Percentiles rank a stretch among this genome's conserved stretches.
phyloP scores from a whole-genome alignment of 2,888 invertebrate species.

The Dryomyza anilis region DNA sequence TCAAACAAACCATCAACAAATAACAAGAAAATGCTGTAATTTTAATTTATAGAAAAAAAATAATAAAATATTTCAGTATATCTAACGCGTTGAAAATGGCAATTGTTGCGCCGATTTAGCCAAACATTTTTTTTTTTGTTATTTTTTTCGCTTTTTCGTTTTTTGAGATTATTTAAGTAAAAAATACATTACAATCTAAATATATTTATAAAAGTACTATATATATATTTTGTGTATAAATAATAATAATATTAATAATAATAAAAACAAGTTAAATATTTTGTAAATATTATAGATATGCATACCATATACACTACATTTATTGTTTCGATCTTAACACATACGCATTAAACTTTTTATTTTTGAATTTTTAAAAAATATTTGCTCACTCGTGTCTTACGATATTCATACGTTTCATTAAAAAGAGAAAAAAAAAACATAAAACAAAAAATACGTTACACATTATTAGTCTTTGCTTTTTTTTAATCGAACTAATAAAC shows the following conservation, averaged over 20 bases:
- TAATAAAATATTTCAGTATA: not conserved
- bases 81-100: not conserved
- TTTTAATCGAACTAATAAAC: constrained; percentile 23
- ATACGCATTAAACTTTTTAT: constrained; percentile 3
- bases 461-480: not conserved
- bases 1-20: not conserved
- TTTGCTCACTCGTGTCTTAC: constrained; percentile 18
- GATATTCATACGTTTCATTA: not conserved
- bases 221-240: no score
- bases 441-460: not conserved
- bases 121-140: not conserved
- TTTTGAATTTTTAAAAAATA: constrained; percentile 18
- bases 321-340: constrained; percentile 5
- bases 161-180: constrained; percentile 20
- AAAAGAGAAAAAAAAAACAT: not conserved
- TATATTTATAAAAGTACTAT: constrained; percentile 1
- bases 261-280: constrained; percentile 13
- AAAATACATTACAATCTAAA: not conserved
- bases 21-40: not conserved
- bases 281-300: constrained; percentile 20
- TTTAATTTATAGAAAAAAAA: constrained; percentile 8
- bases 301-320: not conserved
- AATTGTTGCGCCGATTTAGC: no score
- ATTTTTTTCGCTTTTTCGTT: not conserved
- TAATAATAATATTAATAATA: not conserved